Evolutionary conservation across 2,113 vertebrate genomes (phyloP).

Genomic region (Ptychochromis oligacanthus): DNA sequence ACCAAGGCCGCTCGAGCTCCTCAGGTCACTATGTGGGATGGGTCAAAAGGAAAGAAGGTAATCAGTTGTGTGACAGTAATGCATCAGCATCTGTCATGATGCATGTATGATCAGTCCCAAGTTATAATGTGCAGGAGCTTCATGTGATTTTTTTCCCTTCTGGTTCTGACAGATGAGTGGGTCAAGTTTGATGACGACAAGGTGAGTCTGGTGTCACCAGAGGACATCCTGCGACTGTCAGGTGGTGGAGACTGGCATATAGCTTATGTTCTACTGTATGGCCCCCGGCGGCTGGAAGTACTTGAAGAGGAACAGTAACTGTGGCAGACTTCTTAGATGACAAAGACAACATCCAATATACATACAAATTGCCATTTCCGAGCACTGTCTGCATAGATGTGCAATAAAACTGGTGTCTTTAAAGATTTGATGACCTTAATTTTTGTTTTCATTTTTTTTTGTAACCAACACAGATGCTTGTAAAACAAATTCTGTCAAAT

Average conservation of each 20-base stretch:
- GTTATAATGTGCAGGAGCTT: background rate
- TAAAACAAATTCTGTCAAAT: constrained; percentile 67
- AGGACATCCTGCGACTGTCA: constrained; percentile 95
- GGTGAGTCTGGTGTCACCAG: constrained; percentile 95
- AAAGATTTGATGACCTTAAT: constrained; percentile 76
- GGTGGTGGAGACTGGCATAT: constrained; percentile 99
- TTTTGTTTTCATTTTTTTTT: constrained; percentile 60
- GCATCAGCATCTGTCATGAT: background rate
- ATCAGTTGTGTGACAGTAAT: background rate
- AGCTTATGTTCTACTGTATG: constrained; percentile 97
- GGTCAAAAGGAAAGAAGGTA: constrained; percentile 99
- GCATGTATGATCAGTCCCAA: background rate
- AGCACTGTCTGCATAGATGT: constrained; percentile 92
- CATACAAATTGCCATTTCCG: constrained; percentile 75
- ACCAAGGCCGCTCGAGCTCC: constrained; percentile 98
- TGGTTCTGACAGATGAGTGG: constrained; percentile 89
- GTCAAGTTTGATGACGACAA: constrained; percentile 99
- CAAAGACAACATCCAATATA: constrained; percentile 73
- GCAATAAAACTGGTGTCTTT: constrained; percentile 93
- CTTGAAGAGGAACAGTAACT: constrained; percentile 84
- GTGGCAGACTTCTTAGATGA: constrained; percentile 45
- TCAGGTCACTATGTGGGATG: constrained; percentile 98
- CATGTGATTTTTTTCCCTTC: background rate
- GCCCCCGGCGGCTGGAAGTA: constrained; percentile 91
- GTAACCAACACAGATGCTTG: constrained; percentile 73